phyloP scores from a whole-genome alignment of 2,888 invertebrate species.

The Pollenia amentaria region DNA sequence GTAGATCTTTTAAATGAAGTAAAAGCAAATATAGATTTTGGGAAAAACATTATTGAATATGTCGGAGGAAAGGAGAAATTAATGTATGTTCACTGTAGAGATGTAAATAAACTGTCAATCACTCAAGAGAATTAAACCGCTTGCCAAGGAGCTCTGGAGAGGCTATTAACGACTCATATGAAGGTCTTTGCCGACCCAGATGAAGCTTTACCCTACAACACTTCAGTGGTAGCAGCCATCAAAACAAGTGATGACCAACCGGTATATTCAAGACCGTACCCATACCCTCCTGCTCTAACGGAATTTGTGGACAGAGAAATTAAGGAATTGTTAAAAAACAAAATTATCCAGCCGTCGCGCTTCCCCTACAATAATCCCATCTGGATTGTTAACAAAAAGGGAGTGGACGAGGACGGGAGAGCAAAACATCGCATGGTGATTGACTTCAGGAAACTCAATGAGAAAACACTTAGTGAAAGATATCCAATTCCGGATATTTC shows the following conservation, averaged over 20 bases:
- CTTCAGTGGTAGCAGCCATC: background rate
- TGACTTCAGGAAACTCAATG: background rate
- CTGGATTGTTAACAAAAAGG: no score
- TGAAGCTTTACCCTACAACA: background rate
- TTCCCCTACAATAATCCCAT: no score
- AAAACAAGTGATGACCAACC: background rate
- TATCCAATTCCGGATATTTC: constrained; percentile 2
- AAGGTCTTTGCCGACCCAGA: background rate
- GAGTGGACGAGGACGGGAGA: background rate
- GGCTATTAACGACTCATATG: no score
- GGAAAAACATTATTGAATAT: background rate
- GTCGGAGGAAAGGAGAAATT: background rate
- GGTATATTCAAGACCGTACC: background rate
- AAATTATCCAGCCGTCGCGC: background rate
- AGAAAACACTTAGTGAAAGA: background rate
- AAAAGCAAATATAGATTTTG: background rate
- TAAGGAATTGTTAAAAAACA: background rate
- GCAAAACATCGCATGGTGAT: background rate
- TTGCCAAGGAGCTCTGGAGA: no score
- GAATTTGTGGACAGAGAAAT: background rate
- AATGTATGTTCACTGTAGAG: no score
- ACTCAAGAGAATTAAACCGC: no score
- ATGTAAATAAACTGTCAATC: no score
- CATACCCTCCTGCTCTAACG: background rate
- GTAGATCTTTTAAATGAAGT: background rate